Base-by-base conservation (phyloP, 2,797 vertebrate genomes). In the Fundulus diaphanus region DNA sequence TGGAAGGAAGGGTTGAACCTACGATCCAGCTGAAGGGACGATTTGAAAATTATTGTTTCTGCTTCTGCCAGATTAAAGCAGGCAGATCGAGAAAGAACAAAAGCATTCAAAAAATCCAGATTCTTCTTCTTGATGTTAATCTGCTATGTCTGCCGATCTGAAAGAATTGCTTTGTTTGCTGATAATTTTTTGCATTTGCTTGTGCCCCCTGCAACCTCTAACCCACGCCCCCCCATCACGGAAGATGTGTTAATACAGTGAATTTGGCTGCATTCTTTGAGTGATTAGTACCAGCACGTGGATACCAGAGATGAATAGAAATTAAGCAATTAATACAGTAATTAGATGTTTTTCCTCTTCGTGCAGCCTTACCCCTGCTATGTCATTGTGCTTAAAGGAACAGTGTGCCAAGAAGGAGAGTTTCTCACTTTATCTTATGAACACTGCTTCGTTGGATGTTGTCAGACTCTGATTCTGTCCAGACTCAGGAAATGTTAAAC, bases 301-400 rank as follows among this genome's bases (percentile, higher is more conserved):
- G 86, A 92, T 93, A 83, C 88, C 84, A 83, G 78, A 90, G 87
- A 91, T 95, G 87, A 95, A 94, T 92, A 90, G 90, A 94, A 94
- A 93, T 94, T 81, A 89, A 91, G 90, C 91, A 90, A 92, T 95
- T 93, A 93, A 93, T 93, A 92, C 85, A 90, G 84, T 91, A 93
- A 94, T 95, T 94, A 92, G 86, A 82, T 86, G 80, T 85, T 80
- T 87, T 87, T 81, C 81, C 81, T 48, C 82, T 81, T 91, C 80
- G 70, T 88, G 66, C 85, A 85, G 78, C 70, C 82, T 82, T 85
- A 83, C 83, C 65, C 79, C 80, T 85, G 83, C 85, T 84, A 87
- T 79, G 82, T 86, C 83, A 75, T 89, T 91, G 85, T 85, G 80
- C 66, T 76, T 76, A 29, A 75, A 68, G 77, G 81, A 79, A 57